Base-by-base conservation (phyloP, 1,140 invertebrate species). In the Drosophila repleta region DNA sequence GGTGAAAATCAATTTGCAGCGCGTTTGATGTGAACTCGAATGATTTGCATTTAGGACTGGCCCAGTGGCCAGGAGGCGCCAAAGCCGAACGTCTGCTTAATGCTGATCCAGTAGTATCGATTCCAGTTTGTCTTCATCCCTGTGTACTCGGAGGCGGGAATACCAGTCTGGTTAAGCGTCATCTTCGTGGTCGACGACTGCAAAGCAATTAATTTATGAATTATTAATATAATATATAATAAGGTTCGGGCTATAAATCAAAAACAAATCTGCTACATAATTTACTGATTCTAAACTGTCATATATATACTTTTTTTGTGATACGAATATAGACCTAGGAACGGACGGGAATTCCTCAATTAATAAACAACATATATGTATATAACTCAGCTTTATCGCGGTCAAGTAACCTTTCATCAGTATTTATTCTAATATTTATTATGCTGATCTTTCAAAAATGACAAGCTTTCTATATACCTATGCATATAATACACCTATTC, bases 11-110 rank as follows among this genome's bases (percentile, higher is more conserved):
- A 84, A 63, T 67, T 70, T 85, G 67, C 60, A 79, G 71, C 56
- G 53, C 49, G 43, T 37, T 64, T 64, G 20, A 63, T 46, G 67
- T 41, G 67, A 60, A 77, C 43, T 71, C 32, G 45, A 52, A 45
- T 70, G 24, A 64, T 69, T 49, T 57, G 63, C 24, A 51, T 18
- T 52, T 32, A 11, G 49, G 48, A 13, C 18, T 15, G 37, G 8
- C 49, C 21, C 21, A 37, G 39, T 48, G 53, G 51, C 29, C 8
- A 70, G 80, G 96, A 95, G 7, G 94, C 95, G 24, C 97, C 97
- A 92, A 97, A 99, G 35, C 97, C 97, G 92, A 99, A 98, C 0
- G 96, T 96, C 89, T 96, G 94, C 92, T 97, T 98, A 80, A 99
- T 98, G 67, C 96, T 94, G 76, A 97, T 95, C 95, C 97, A 99